phyloP scores from a whole-genome alignment of 2,888 invertebrate species.

The Drosophila koepferae region DNA sequence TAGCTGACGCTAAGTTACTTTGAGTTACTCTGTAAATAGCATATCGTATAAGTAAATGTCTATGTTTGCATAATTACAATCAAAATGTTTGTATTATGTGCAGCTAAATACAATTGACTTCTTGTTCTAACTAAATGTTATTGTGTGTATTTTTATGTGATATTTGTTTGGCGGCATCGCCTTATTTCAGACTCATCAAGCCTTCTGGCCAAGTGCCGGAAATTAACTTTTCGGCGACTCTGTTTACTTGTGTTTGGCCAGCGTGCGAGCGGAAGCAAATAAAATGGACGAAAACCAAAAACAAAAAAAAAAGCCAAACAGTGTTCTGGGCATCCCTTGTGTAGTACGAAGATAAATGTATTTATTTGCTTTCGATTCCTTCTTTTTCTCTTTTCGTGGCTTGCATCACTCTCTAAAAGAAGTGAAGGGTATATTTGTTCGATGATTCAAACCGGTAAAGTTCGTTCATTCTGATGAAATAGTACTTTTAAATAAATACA shows the following conservation, averaged over 20 bases:
- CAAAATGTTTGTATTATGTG: constrained; percentile 34
- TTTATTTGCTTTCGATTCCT: constrained; percentile 37
- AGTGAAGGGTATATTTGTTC: background rate
- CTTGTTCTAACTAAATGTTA: constrained; percentile 41
- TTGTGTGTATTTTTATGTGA: background rate
- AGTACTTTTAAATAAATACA: too few relatives aligned
- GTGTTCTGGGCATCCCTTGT: constrained; percentile 19
- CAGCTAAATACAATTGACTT: constrained; percentile 54
- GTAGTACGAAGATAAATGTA: constrained; percentile 52
- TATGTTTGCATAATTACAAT: constrained; percentile 41
- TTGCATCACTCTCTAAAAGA: constrained; percentile 2
- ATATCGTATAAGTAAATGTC: constrained; percentile 37
- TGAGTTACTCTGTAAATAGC: constrained; percentile 47
- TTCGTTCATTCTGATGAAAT: too few relatives aligned
- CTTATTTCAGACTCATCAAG: background rate
- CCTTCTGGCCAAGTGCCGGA: constrained; percentile 35
- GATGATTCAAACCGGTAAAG: too few relatives aligned
- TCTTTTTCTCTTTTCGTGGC: constrained; percentile 6
- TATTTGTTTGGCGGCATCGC: constrained; percentile 5
- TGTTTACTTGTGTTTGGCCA: constrained; percentile 35
- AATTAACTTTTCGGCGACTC: constrained; percentile 39
- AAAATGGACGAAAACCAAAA: constrained; percentile 6
- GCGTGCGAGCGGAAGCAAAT: constrained; percentile 13
- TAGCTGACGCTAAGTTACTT: constrained; percentile 18
- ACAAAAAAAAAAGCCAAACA: constrained; percentile 11